Evolutionary conservation across 2,888 invertebrate species (phyloP), one percentile per base, ranked within the genome.

Genomic region (Proisotoma minuta): DNA sequence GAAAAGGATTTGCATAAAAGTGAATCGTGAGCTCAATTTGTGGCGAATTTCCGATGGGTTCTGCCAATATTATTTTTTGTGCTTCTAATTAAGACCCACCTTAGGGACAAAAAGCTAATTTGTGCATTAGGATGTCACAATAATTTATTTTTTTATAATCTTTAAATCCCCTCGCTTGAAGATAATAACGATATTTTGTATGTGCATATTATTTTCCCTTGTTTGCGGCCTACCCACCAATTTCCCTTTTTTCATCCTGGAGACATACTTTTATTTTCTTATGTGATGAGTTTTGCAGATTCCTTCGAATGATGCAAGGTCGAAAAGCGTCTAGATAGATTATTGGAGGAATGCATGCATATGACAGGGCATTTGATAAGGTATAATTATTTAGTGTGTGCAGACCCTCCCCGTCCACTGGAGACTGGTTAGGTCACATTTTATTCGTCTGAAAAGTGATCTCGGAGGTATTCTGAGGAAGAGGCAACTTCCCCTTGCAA

Each of bases 91-190:
- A 39, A 54, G 53, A 54, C 15, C 24, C 12, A 18, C 49, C 34
- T 54, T 34, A 54, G 29, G 27, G 29, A 34, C n/a, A 54, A 54
- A 54, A 54, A 54, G 22, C 28, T 27, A 52, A 52, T 28, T 34
- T 24, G 20, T 54, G 53, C 53, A 28, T 22, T 18, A n/a, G 39
- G 53, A 54, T 54, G 39, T 54, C 39, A 29, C 53, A 54, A 54
- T 54, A 54, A 54, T 54, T 54, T 54, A 15, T 34, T 22, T 34
- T 29, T 39, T 54, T 34, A 15, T 52, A 28, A 4, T 43, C 20
- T 43, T 34, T 34, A 10, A 34, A 34, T 8, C 34, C n/a, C n/a
- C n/a, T n/a, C n/a, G n/a, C n/a, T n/a, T n/a, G n/a, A n/a, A n/a
- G n/a, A n/a, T n/a, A n/a, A n/a, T n/a, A n/a, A n/a, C n/a, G n/a